Conservation (phyloP, 2,113 vertebrate genomes). For the Cebus imitator region DNA sequence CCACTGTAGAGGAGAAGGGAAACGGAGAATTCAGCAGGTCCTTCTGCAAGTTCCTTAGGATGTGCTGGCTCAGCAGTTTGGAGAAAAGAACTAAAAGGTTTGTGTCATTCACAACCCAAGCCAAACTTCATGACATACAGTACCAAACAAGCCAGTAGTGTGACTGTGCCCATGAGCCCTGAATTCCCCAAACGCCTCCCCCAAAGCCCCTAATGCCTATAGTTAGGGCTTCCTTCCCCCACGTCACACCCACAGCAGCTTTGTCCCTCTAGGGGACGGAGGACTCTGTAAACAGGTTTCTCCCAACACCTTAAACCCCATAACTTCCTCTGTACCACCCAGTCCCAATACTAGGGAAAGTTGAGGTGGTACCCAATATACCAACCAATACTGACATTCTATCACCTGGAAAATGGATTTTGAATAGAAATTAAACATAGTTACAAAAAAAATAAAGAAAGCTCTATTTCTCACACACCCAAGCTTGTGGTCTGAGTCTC, state of each 20-base stretch:
- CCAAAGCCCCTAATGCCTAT: neutral
- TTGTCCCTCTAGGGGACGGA: neutral
- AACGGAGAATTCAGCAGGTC: neutral
- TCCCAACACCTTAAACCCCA: neutral
- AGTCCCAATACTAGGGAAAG: neutral
- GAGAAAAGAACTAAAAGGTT: neutral
- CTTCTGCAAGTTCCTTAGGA: neutral
- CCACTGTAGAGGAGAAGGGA: neutral
- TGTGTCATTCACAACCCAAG: neutral
- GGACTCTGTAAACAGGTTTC: neutral
- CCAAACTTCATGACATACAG: neutral
- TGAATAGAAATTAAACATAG: neutral
- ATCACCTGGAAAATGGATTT: neutral
- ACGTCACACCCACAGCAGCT: neutral
- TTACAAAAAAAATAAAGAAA: neutral
- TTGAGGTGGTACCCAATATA: neutral
- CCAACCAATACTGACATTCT: neutral
- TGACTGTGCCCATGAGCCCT: neutral
- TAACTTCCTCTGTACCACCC: neutral
- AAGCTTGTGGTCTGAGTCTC: neutral
- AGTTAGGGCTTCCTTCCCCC: neutral
- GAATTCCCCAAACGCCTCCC: neutral
- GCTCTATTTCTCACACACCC: neutral
- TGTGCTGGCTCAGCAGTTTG: neutral
- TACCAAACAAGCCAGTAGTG: too few relatives aligned